Conservation (phyloP, 1,140 invertebrate species). For the Tetragnatha versicolor region DNA sequence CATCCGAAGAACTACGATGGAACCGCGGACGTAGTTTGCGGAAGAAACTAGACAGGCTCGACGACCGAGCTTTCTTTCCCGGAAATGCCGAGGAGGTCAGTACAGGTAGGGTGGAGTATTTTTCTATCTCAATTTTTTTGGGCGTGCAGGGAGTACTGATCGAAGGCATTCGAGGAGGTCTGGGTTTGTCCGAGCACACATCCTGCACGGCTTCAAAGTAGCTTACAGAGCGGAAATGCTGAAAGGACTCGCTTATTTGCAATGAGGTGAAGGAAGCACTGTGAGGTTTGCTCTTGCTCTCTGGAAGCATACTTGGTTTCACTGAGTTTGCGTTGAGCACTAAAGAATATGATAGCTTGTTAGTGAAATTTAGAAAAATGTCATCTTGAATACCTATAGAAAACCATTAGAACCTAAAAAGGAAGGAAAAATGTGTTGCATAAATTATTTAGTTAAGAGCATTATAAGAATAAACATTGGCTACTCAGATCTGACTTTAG, state of each 20-base stretch:
- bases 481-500: too few relatives aligned
- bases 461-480: too few relatives aligned
- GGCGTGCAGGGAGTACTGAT: slow-evolving; percentile 45
- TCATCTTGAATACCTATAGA: neutral
- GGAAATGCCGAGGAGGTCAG: neutral
- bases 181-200: neutral
- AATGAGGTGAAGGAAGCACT: slow-evolving; percentile 37
- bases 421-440: too few relatives aligned
- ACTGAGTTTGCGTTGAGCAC: too few relatives aligned
- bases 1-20: slow-evolving; percentile 13
- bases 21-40: slow-evolving; percentile 28
- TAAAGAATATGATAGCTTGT: neutral
- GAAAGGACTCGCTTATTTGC: slow-evolving; percentile 42
- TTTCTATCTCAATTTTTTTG: slow-evolving; percentile 46
- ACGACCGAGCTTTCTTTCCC: slow-evolving; percentile 23
- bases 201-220: slow-evolving; percentile 45
- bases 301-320: too few relatives aligned
- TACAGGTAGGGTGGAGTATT: slow-evolving; percentile 43
- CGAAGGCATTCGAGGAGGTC: neutral
- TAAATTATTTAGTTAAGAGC: too few relatives aligned
- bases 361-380: neutral
- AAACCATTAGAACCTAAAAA: too few relatives aligned
- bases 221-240: slow-evolving; percentile 43
- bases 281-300: slow-evolving; percentile 26
- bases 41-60: slow-evolving; percentile 44